A percentile compares a stretch with the other conserved stretches of the same genome.
These are phyloP conservation scores for Pterobdella sp. DNA, from an alignment of 2,888 invertebrate genomes.

Conservation along the genomic window DNA sequence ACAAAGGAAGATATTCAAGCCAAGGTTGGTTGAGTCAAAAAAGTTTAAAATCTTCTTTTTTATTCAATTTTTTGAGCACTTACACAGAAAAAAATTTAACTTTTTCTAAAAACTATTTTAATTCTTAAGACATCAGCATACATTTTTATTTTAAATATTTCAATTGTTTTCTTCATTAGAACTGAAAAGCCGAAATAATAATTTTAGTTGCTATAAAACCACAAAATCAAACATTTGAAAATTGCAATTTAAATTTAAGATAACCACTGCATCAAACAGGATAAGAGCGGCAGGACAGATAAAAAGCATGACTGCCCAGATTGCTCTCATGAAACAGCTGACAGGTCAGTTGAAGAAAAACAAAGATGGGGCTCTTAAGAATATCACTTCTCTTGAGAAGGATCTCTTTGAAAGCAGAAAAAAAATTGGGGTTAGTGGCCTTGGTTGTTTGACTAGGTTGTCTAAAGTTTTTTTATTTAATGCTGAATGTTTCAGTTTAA, in stretches of 20 bases:
- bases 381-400: constrained; percentile 65
- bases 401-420: constrained; percentile 63
- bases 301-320: constrained; percentile 62
- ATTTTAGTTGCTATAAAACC: too few relatives aligned
- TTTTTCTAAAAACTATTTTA: too few relatives aligned
- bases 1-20: constrained; percentile 68
- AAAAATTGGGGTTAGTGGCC: constrained; percentile 62
- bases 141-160: too few relatives aligned
- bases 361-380: constrained; percentile 63
- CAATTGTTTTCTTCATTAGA: too few relatives aligned
- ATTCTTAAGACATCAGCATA: too few relatives aligned
- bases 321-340: constrained; percentile 68
- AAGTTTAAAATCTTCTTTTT: not conserved
- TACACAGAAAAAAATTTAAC: too few relatives aligned
- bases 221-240: too few relatives aligned
- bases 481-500: too few relatives aligned
- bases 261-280: too few relatives aligned
- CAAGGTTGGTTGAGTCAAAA: constrained; percentile 53
- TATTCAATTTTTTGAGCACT: not conserved
- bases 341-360: constrained; percentile 70
- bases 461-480: too few relatives aligned
- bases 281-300: constrained; percentile 70
- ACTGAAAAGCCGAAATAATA: too few relatives aligned
- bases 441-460: not conserved
- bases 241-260: too few relatives aligned